Evolutionary conservation across 2,797 vertebrate genomes (phyloP).

Genomic region (Apogon talboti): DNA sequence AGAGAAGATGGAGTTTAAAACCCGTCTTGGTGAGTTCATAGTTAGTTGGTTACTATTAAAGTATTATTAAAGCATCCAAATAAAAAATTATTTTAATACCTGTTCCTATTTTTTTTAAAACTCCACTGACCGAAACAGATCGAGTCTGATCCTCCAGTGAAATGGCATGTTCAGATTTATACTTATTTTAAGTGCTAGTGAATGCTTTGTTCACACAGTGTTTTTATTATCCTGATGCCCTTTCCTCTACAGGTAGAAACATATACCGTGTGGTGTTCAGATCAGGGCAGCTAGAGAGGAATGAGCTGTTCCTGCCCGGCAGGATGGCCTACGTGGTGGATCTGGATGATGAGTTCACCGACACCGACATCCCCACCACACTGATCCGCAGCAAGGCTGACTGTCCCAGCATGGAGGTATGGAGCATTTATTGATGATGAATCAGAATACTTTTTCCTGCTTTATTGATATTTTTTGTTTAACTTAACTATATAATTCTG

Average conservation of each 20-base stretch:
- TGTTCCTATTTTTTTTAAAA: too few relatives aligned
- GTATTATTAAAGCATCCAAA: too few relatives aligned
- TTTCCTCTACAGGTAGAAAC: conserved; percentile 86
- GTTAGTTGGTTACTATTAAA: too few relatives aligned
- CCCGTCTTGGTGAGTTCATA: conserved; percentile 89
- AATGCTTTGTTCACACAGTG: neutral
- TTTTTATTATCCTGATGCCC: neutral
- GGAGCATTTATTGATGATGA: too few relatives aligned
- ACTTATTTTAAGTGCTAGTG: too few relatives aligned
- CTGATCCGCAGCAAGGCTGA: conserved; percentile 98
- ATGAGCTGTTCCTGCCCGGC: conserved; percentile 95
- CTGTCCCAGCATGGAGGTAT: conserved; percentile 97
- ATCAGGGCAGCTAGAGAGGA: conserved; percentile 88
- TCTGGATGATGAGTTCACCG: conserved; percentile 95
- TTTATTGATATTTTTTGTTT: neutral
- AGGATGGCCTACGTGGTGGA: conserved; percentile 98
- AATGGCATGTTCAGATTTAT: too few relatives aligned
- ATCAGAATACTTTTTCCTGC: neutral
- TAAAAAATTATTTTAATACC: too few relatives aligned
- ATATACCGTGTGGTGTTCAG: conserved; percentile 94
- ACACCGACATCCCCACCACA: conserved; percentile 96
- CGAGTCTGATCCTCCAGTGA: too few relatives aligned
- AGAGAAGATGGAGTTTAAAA: conserved; percentile 98
- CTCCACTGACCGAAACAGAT: too few relatives aligned
- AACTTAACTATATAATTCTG: too few relatives aligned